phyloP scores from a whole-genome alignment of 2,888 invertebrate species.

The Brenthis daphne region DNA sequence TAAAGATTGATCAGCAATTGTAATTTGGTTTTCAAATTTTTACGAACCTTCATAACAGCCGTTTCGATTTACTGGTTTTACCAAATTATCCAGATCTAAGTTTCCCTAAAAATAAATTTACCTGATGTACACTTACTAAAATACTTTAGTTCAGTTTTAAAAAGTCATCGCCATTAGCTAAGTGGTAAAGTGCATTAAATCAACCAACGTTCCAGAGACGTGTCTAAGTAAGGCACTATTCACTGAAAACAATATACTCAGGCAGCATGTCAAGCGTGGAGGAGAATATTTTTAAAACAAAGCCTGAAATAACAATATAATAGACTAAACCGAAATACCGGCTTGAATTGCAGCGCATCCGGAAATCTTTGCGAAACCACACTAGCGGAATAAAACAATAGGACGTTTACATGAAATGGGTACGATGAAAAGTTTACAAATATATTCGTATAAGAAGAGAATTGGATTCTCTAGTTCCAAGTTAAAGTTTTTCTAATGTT shows the following conservation, averaged over 20 bases:
- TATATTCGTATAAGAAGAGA: too few relatives aligned
- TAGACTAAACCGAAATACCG: slow-evolving; percentile 36
- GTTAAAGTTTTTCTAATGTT: too few relatives aligned
- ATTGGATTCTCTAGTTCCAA: too few relatives aligned
- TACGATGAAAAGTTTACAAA: slow-evolving; percentile 1
- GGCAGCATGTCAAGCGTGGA: slow-evolving; percentile 25
- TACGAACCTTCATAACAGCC: too few relatives aligned
- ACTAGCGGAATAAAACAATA: slow-evolving; percentile 30
- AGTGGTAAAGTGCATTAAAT: slow-evolving; percentile 10
- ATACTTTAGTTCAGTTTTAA: slow-evolving; percentile 3
- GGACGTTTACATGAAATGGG: slow-evolving; percentile 13
- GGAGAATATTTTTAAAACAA: slow-evolving; percentile 37
- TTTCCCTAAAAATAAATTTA: neutral
- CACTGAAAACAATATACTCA: slow-evolving; percentile 28
- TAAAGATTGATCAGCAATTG: too few relatives aligned
- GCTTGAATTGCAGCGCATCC: slow-evolving; percentile 34
- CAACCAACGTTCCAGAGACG: neutral
- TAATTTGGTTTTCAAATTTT: too few relatives aligned
- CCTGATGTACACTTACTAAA: neutral
- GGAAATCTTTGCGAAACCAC: slow-evolving; percentile 36
- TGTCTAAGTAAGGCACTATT: neutral
- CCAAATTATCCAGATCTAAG: too few relatives aligned
- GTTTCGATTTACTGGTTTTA: too few relatives aligned
- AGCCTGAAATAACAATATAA: slow-evolving; percentile 38
- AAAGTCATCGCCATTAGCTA: slow-evolving; percentile 9